Conservation (phyloP, 2,888 invertebrate species). For the Lepidochrysops patricia region DNA sequence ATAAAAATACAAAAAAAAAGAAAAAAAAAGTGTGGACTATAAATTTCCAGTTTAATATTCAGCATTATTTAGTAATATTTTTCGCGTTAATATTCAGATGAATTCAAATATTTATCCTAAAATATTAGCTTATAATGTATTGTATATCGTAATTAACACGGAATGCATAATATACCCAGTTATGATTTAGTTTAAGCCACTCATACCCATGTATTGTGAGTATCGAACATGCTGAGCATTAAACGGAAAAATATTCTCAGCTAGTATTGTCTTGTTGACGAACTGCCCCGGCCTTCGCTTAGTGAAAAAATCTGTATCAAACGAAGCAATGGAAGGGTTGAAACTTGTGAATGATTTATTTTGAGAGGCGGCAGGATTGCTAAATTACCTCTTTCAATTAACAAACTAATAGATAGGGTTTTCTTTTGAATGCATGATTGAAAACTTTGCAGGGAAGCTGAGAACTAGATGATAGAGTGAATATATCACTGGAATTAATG, state of each 20-base stretch:
- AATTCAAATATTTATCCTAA: slow-evolving; percentile 48
- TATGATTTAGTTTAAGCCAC: slow-evolving; percentile 40
- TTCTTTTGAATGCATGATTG: slow-evolving; percentile 65
- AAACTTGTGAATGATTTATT: slow-evolving; percentile 40
- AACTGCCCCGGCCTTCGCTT: slow-evolving; percentile 70
- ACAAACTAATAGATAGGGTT: slow-evolving; percentile 52
- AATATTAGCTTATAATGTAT: slow-evolving; percentile 66
- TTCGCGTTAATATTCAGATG: slow-evolving; percentile 60
- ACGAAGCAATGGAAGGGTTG: slow-evolving; percentile 56
- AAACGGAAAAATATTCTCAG: slow-evolving; percentile 72
- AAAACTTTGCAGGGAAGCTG: slow-evolving; percentile 73
- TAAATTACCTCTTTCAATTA: slow-evolving; percentile 31
- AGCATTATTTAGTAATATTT: slow-evolving; percentile 71
- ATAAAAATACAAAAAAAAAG: slow-evolving; percentile 39
- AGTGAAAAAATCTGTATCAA: slow-evolving; percentile 46
- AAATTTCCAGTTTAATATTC: slow-evolving; percentile 74
- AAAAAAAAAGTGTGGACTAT: slow-evolving; percentile 65
- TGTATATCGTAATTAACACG: slow-evolving; percentile 43
- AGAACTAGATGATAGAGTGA: slow-evolving; percentile 68
- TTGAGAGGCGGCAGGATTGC: slow-evolving; percentile 53
- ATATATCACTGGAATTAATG: slow-evolving; percentile 64
- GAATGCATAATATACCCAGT: slow-evolving; percentile 29
- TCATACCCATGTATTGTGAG: slow-evolving; percentile 48
- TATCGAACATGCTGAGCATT: slow-evolving; percentile 70
- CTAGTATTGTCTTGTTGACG: slow-evolving; percentile 69